Percentiles rank a stretch among this genome's conserved stretches.
Evolutionary conservation across 2,113 vertebrate species (phyloP).

Genomic region (Laticauda colubrina): DNA sequence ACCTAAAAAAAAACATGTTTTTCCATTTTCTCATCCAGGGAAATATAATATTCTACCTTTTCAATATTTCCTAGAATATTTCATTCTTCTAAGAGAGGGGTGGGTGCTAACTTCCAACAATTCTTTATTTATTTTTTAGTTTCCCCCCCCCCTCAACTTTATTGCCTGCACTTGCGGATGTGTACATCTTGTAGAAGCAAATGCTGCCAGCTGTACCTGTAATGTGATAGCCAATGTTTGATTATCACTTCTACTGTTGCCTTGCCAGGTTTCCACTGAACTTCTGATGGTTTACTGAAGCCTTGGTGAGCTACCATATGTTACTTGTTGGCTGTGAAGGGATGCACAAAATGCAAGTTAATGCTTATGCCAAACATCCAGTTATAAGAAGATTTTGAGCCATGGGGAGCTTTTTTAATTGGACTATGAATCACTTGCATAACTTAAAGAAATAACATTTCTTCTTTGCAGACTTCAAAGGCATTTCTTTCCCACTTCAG

Average conservation of each 20-base stretch:
- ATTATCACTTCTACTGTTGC: not conserved
- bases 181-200: not conserved
- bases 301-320: not conserved
- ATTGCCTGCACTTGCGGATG: not conserved
- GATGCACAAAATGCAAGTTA: not conserved
- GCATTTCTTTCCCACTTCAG: slow-evolving; percentile 3
- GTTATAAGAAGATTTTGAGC: slow-evolving; percentile 11
- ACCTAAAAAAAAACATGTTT: no score
- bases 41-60: no score
- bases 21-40: no score
- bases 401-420: slow-evolving; percentile 11
- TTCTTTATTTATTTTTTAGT: not conserved
- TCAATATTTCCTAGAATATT: no score
- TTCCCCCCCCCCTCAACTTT: not conserved
- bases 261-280: not conserved
- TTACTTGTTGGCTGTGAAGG: not conserved
- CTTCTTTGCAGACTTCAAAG: slow-evolving; percentile 6
- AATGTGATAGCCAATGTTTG: not conserved
- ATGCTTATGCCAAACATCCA: slow-evolving; percentile 7
- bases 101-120: no score
- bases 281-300: not conserved
- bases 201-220: not conserved
- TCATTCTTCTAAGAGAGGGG: no score
- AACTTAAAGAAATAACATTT: not conserved
- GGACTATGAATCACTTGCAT: slow-evolving; percentile 23